phyloP scores from a whole-genome alignment of 2,888 invertebrate species.

The Herminia tarsipennalis region DNA sequence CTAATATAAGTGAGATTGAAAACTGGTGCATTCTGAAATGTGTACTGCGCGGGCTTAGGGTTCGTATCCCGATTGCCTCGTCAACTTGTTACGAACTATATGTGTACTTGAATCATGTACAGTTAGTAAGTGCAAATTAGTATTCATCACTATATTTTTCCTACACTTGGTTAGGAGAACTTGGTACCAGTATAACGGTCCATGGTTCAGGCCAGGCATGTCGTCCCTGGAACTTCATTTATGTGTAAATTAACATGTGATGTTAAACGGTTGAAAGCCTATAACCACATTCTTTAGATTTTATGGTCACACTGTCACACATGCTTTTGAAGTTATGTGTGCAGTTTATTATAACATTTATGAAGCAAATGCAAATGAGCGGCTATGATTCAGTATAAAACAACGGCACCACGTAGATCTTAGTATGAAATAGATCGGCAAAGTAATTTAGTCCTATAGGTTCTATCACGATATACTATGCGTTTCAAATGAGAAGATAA shows the following conservation, averaged over 20 bases:
- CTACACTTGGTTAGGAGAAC: not conserved
- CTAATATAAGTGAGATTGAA: too few relatives aligned
- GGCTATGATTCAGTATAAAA: too few relatives aligned
- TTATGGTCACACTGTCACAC: slow-evolving; percentile 6
- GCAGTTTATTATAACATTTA: not conserved
- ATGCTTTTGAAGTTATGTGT: not conserved
- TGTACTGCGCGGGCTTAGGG: too few relatives aligned
- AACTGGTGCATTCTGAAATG: too few relatives aligned
- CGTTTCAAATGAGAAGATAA: too few relatives aligned
- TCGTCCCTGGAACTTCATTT: not conserved
- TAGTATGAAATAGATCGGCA: too few relatives aligned
- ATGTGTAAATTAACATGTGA: not conserved
- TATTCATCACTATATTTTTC: not conserved
- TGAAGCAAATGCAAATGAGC: not conserved
- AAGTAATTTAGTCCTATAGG: too few relatives aligned
- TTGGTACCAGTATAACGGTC: not conserved
- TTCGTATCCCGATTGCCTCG: too few relatives aligned
- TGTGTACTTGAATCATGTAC: too few relatives aligned
- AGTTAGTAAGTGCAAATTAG: not conserved
- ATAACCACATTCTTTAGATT: not conserved
- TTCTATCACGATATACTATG: too few relatives aligned
- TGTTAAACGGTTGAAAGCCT: not conserved
- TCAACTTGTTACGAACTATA: too few relatives aligned
- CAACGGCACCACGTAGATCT: too few relatives aligned
- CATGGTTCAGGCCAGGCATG: not conserved